Percentiles rank a stretch among this genome's conserved stretches.
phyloP scores from a whole-genome alignment of 2,888 invertebrate species.

The Pycnomerus fuliginosus region DNA sequence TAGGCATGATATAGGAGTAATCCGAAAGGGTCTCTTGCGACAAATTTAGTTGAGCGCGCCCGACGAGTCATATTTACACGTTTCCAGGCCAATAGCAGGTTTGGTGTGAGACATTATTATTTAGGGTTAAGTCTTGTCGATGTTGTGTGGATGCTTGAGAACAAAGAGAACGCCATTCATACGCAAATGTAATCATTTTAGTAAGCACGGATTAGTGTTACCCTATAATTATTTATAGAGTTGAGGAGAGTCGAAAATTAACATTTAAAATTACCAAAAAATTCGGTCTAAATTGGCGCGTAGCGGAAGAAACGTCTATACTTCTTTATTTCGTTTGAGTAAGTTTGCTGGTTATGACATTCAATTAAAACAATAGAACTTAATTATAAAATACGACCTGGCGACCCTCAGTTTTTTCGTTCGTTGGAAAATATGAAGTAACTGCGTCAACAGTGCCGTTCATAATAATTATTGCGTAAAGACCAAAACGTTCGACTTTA shows the following conservation, averaged over 20 bases:
- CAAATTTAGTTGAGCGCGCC: too few relatives aligned
- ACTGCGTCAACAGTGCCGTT: conserved; percentile 8
- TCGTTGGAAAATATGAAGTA: conserved; percentile 11
- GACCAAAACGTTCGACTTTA: conserved; percentile 4
- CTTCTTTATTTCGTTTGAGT: conserved; percentile 20
- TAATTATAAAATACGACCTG: conserved; percentile 24
- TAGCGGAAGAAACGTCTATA: conserved; percentile 13
- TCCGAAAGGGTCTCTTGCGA: too few relatives aligned
- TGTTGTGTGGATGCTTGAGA: conserved; percentile 16
- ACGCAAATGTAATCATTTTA: conserved; percentile 19
- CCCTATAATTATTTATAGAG: conserved; percentile 20
- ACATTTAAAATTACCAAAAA: conserved; percentile 4
- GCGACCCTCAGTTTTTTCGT: conserved; percentile 13
- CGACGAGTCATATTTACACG: background rate
- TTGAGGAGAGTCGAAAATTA: conserved; percentile 5
- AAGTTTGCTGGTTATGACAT: conserved; percentile 23
- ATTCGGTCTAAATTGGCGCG: background rate
- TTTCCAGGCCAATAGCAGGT: conserved; percentile 6
- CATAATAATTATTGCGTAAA: conserved; percentile 10
- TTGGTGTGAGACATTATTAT: conserved; percentile 14
- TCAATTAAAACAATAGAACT: conserved; percentile 26
- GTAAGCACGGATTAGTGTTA: conserved; percentile 10
- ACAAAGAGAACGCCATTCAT: conserved; percentile 18
- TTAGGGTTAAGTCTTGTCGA: conserved; percentile 19
- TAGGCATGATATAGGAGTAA: too few relatives aligned